These are phyloP conservation scores for Glareola pratincola DNA, from an alignment of 2,113 vertebrate species.

Conservation along the genomic window DNA sequence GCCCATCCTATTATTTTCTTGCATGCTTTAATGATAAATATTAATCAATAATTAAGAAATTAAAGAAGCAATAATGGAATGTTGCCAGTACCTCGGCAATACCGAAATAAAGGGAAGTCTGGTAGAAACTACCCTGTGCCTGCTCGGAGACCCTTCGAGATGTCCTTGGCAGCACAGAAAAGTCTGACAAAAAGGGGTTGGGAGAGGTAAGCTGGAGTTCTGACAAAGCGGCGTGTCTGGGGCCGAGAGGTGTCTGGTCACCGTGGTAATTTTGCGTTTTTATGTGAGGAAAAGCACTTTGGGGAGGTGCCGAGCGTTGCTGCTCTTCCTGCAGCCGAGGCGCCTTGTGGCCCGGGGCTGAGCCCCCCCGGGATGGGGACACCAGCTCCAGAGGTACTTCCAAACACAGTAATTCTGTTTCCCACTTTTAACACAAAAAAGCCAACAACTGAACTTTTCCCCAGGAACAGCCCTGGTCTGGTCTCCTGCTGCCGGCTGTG, in stretches of 20 bases:
- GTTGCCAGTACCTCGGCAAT: not conserved
- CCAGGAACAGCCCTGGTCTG: not conserved
- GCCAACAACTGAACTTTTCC: not conserved
- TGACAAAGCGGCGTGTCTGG: accelerated
- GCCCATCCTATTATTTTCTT: not conserved
- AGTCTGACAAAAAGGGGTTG: not conserved
- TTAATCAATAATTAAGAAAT: not conserved
- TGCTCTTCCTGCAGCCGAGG: accelerated
- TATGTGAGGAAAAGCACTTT: not conserved
- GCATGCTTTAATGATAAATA: not conserved
- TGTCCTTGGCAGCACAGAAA: not conserved
- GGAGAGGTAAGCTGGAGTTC: accelerated
- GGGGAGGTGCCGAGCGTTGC: not conserved
- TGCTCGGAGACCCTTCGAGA: not conserved
- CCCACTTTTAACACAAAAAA: not conserved
- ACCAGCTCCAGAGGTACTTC: not conserved
- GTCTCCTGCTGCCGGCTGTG: not conserved
- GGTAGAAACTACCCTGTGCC: not conserved
- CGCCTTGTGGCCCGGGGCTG: accelerated
- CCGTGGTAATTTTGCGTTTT: accelerated
- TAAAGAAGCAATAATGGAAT: not conserved
- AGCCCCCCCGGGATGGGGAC: accelerated
- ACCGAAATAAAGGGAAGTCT: not conserved
- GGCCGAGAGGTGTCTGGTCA: not conserved
- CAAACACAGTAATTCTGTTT: accelerated